Conservation (phyloP, 1,140 invertebrate species). For the Papilio glaucus region DNA sequence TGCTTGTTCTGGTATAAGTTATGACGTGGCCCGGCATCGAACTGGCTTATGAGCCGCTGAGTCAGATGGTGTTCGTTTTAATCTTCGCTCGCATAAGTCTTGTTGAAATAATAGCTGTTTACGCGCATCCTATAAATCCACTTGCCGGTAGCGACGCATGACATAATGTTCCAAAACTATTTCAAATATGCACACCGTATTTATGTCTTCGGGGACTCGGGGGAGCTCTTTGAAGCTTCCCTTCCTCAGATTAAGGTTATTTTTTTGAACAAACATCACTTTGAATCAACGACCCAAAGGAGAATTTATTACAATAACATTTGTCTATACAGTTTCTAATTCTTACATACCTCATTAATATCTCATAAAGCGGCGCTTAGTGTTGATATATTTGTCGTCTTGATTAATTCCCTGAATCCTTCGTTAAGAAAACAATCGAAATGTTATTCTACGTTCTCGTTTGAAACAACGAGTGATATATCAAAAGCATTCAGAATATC, state of each 20-base stretch:
- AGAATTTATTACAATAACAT: conserved; percentile 24
- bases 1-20: conserved; percentile 13
- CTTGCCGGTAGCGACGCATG: conserved; percentile 40
- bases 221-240: conserved; percentile 10
- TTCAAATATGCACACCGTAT: conserved; percentile 30
- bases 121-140: conserved; percentile 38
- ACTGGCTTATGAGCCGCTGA: not conserved
- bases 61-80: conserved; percentile 35
- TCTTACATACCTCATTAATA: conserved; percentile 6
- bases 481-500: too few species aligned
- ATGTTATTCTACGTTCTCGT: not conserved
- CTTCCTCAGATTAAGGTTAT: not conserved
- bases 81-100: conserved; percentile 44
- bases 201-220: conserved; percentile 6
- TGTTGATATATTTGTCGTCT: conserved; percentile 3
- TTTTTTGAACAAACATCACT: conserved; percentile 16
- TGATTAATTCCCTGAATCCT: not conserved
- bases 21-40: not conserved
- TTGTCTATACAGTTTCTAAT: not conserved
- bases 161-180: conserved; percentile 30
- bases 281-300: not conserved
- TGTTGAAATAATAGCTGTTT: conserved; percentile 43
- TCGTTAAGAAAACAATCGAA: conserved; percentile 3
- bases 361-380: not conserved
- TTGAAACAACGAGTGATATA: not conserved